phyloP scores from a whole-genome alignment of 2,888 invertebrate genomes.

The Gandaritis pyraliata region DNA sequence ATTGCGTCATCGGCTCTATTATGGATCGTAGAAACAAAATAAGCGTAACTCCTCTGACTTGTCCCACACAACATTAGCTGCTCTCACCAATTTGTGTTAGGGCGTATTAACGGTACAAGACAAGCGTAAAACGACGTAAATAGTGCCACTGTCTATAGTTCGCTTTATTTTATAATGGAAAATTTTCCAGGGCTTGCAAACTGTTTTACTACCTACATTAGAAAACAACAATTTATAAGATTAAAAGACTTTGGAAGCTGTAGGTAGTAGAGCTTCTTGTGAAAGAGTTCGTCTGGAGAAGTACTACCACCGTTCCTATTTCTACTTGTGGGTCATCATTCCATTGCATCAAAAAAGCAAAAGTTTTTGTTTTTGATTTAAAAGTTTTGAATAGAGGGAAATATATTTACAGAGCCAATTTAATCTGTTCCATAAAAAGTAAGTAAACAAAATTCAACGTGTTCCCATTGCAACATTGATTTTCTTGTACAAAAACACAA shows the following conservation, averaged over 20 bases:
- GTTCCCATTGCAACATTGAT: slow-evolving; percentile 28
- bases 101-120: slow-evolving; percentile 62
- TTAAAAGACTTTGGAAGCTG: too few species aligned
- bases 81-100: slow-evolving; percentile 68
- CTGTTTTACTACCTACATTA: too few species aligned
- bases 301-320: too few species aligned
- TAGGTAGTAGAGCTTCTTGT: too few species aligned
- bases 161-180: slow-evolving; percentile 14
- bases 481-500: slow-evolving; percentile 35
- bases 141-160: slow-evolving; percentile 16
- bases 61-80: slow-evolving; percentile 43
- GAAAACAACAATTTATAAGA: too few species aligned
- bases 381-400: too few species aligned
- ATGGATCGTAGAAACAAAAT: too few species aligned
- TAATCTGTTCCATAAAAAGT: slow-evolving; percentile 13
- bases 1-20: too few species aligned
- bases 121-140: slow-evolving; percentile 56
- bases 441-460: slow-evolving; percentile 14
- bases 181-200: background rate
- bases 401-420: slow-evolving; percentile 11
- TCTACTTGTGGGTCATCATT: too few species aligned
- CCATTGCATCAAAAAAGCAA: too few species aligned
- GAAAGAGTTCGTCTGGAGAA: too few species aligned
- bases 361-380: too few species aligned
- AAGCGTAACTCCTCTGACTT: slow-evolving; percentile 35